Base-by-base conservation (phyloP, 2,888 invertebrate species). In the Chloromyia formosa region DNA sequence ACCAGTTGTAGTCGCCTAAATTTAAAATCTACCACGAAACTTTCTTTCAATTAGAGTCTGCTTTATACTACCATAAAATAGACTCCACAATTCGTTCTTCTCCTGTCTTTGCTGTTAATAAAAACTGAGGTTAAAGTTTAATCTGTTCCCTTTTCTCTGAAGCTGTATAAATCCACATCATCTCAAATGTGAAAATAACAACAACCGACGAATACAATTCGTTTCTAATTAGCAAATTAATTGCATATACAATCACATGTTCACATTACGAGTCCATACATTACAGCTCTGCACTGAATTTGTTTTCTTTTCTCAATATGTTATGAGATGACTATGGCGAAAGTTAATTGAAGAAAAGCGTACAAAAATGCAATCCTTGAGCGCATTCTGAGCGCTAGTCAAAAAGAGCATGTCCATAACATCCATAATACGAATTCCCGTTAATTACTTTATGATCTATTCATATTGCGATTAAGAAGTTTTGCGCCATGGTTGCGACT, bases 401-500 rank as follows among this genome's bases (percentile, higher is more conserved):
- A 35, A 35, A 35, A 35, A 35, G 3, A 35, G 3, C 2, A 35
- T 35, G 27, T 7, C 27, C 27, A 35, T 35, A 2, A 35, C 7
- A 35, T 35, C 27, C 27, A 2, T 35, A 35, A 35, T 35, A 56
- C 18, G 56, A 16, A 56, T 56, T 56, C n/a, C 56, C 56, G 56
- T 56, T 56, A 56, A 56, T 56, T 16, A 56, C 20, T 56, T 56
- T 56, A 56, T 56, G 56, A 56, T 56, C 56, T 18, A 56, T 56
- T 56, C 56, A 16, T 54, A 54, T 54, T 54, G 16, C 54, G 5
- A 54, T 54, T 54, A 54, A 12, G 54, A n/a, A 12, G 7, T 16
- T 5, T n/a, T n/a, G n/a, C n/a, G n/a, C n/a, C n/a, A n/a, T n/a
- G n/a, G n/a, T n/a, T n/a, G n/a, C n/a, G n/a, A n/a, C n/a, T n/a